phyloP scores from a whole-genome alignment of 2,113 vertebrate genomes.

The Rutilus rutilus region DNA sequence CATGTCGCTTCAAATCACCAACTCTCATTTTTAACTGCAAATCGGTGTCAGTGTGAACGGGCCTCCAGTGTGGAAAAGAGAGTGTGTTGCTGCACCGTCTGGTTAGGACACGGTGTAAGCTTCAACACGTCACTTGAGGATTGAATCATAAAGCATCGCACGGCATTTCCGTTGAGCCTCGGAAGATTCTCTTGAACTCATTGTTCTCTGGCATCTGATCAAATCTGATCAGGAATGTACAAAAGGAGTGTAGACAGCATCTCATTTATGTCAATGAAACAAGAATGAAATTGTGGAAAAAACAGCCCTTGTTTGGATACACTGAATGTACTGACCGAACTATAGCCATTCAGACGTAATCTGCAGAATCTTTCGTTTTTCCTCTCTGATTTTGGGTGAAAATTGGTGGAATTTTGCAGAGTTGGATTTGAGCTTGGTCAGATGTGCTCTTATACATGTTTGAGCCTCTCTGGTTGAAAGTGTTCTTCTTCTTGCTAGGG shows the following conservation, averaged over 20 bases:
- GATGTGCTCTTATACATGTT: background rate
- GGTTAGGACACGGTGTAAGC: background rate
- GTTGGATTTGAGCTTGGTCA: background rate
- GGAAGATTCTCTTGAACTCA: background rate
- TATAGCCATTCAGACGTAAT: background rate
- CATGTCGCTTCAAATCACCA: too few relatives aligned
- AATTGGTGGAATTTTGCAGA: background rate
- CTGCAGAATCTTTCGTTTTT: background rate
- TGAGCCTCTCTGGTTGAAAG: too few relatives aligned
- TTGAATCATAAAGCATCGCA: background rate
- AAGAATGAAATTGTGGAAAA: background rate
- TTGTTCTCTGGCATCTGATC: background rate
- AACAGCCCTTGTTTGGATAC: background rate
- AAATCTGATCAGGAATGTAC: conserved; percentile 9
- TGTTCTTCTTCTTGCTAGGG: too few relatives aligned
- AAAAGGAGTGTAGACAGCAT: background rate
- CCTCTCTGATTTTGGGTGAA: background rate
- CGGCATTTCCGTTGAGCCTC: background rate
- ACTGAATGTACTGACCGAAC: background rate
- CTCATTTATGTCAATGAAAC: background rate
- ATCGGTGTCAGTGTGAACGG: too few relatives aligned
- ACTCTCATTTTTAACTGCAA: too few relatives aligned
- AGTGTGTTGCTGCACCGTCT: too few relatives aligned
- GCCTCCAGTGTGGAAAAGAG: too few relatives aligned
- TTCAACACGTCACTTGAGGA: too few relatives aligned